phyloP scores from a whole-genome alignment of 2,113 vertebrate species.

The Sminthopsis crassicaudata region DNA sequence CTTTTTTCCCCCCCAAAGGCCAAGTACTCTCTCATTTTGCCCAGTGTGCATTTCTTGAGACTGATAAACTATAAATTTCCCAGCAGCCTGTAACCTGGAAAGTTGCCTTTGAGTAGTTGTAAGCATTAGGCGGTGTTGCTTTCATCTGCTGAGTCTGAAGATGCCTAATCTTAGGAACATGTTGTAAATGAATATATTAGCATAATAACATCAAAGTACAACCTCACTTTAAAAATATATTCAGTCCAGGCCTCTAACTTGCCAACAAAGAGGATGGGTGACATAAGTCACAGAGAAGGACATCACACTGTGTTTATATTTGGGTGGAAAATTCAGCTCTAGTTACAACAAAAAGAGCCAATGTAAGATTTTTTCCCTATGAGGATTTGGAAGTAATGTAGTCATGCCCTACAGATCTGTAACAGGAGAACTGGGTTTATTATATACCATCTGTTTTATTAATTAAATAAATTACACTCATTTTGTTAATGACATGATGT shows the following conservation, averaged over 20 bases:
- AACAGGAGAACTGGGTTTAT: background rate
- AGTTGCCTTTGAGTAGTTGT: conserved; percentile 15
- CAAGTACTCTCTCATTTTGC: background rate
- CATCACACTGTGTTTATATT: conserved; percentile 24
- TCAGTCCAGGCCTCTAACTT: background rate
- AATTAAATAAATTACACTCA: background rate
- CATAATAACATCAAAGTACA: background rate
- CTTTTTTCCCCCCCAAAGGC: conserved; percentile 26
- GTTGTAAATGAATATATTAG: background rate
- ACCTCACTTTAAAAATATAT: background rate
- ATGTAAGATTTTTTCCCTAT: background rate
- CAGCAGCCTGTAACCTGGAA: conserved; percentile 9
- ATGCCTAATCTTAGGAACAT: conserved; percentile 21
- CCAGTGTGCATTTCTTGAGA: conserved; percentile 25
- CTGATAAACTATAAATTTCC: background rate
- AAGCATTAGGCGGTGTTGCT: background rate
- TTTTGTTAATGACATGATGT: conserved; percentile 13
- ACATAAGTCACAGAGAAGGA: background rate
- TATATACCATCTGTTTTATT: background rate
- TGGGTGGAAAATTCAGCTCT: background rate
- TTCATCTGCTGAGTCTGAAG: conserved; percentile 12
- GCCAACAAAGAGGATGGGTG: background rate
- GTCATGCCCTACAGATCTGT: background rate
- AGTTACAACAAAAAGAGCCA: background rate
- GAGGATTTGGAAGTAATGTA: background rate